A percentile compares a stretch with the other conserved stretches of the same genome.
Conservation (phyloP, 35 echinoderm and acorn worm genomes). For the Strongylocentrotus purpuratus region DNA sequence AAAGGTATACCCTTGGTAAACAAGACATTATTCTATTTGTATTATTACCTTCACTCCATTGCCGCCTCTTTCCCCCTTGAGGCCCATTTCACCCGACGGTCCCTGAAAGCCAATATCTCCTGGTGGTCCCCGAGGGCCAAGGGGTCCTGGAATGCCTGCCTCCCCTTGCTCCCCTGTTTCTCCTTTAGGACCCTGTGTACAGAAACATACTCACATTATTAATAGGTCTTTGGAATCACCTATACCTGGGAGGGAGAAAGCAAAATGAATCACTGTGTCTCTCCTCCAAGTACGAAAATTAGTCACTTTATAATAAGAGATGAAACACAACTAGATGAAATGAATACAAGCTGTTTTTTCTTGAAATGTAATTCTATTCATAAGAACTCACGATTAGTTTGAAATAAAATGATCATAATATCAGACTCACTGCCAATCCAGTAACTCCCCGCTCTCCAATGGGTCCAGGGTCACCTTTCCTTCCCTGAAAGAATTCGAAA, state of each 20-base stretch:
- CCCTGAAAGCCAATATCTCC: slow-evolving; percentile 32
- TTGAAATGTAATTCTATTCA: background rate
- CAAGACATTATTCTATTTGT: no score
- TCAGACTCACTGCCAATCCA: background rate
- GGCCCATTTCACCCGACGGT: slow-evolving; percentile 36
- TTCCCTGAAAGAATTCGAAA: background rate
- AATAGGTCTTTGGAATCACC: background rate
- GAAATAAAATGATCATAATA: background rate
- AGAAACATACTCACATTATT: background rate
- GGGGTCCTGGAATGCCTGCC: background rate
- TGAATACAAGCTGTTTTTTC: background rate
- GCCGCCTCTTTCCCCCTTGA: background rate
- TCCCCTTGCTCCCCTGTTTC: slow-evolving; percentile 12
- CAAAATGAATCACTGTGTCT: no score
- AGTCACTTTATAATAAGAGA: no score
- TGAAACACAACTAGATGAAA: no score
- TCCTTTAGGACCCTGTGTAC: slow-evolving; percentile 16
- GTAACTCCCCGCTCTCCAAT: background rate
- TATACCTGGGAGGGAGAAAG: no score
- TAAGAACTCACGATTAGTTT: background rate
- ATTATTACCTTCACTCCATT: background rate
- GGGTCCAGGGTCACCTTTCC: slow-evolving; percentile 35
- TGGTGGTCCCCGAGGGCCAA: background rate
- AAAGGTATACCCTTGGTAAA: no score
- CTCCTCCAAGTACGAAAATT: no score